Base-by-base conservation (phyloP, 2,113 vertebrate genomes). In the Nannospalax galili region DNA sequence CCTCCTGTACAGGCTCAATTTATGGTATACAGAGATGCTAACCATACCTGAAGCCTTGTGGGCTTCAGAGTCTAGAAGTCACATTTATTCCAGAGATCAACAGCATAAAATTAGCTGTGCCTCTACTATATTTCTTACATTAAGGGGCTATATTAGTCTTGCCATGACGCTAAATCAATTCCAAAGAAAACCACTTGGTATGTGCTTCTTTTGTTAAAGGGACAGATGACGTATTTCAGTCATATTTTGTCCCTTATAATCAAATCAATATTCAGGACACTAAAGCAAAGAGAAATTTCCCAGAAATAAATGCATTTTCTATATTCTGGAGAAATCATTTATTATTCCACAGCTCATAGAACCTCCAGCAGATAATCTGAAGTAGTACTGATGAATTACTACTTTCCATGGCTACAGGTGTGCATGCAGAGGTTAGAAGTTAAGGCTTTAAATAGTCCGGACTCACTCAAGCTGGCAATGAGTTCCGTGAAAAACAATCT, bases 261-360 rank as follows among this genome's bases (percentile, higher is more conserved):
- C 84, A 95, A 97, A 95, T 96, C 84, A 92, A 93, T 96, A 96
- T 96, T 95, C 92, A 92, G 92, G 70, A 95, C 80, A 92, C 80
- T 95, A 95, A 91, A 96, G 70, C 82, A 91, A 65, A 65, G 80
- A 96, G 92, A 95, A 94, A 93, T 93, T 95, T 95, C 93, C 90
- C 75, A 96, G 97, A 97, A 97, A 95, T 96, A 94, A 97, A 95
- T 85, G 87, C 67, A 93, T 93, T 96, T 94, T 95, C 73, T 94
- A 81, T 79, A 91, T 91, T 96, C 40, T 48, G 91, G 92, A 92
- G 91, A 95, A 96, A 89, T 84, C 65, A 6, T 94, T 96, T 89
- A 90, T 96, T 96, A 96, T 96, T 97, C 84, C 87, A 85, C 81
- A 94, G 77, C 45, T 79, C 72, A 84, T 35, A 26, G 78, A 91